Evolutionary conservation across 2,888 invertebrate species (phyloP), one percentile per base, ranked within the genome.

Genomic region (Prosopocoilus inquinatus): DNA sequence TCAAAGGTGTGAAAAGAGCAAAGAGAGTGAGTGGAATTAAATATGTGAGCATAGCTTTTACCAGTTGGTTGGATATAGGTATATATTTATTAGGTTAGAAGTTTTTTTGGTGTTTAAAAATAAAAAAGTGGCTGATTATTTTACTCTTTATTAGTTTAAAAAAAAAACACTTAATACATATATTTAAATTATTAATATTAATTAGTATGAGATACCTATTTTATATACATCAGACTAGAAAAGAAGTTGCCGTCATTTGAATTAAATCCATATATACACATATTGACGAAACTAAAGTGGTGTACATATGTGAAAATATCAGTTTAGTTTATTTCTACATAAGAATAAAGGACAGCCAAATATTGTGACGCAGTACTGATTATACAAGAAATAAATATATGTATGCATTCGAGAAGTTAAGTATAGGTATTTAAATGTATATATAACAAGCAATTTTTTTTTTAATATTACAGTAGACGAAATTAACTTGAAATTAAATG

Each of bases 151-250:
- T 71, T 70, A 65, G 66, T 69, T 71, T 70, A 70, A 73, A 71
- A 63, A 34, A 56, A 73, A 73, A 73, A 71, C 72, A 71, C 69
- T 67, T 67, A 72, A 66, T 71, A 71, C 70, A 68, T 70, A 69
- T 52, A 47, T 67, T 69, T 69, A 73, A 69, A 70, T 71, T 70
- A 73, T 59, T 55, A 57, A 46, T 55, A 55, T 52, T 55, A 57
- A 54, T 59, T 47, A 13, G 56, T 52, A 55, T 53, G 49, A 51
- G 53, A 47, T 53, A 49, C 46, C 68, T 69, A 73, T 66, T 62
- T 67, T 73, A 74, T 74, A 69, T 74, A 74, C 74, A 74, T 68
- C 69, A 70, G 74, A 74, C 74, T 74, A 74, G 74, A 74, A 62
- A 63, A 50, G 55, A 44, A 60, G 57, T 61, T 57, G 55, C 50